Base-by-base conservation (phyloP, 2,797 vertebrate species). In the Hippopotamyrus pictus region DNA sequence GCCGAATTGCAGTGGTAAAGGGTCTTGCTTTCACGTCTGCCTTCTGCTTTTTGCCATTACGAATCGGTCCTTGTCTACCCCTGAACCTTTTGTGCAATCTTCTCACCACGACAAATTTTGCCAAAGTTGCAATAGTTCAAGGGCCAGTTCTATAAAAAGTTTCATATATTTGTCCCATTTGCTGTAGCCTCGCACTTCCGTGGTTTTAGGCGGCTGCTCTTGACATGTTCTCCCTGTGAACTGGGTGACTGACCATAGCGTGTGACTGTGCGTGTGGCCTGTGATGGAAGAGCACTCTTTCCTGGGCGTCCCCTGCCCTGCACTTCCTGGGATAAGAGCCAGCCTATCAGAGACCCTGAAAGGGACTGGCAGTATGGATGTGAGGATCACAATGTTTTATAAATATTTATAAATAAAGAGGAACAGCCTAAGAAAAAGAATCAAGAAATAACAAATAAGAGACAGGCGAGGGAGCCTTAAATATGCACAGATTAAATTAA, bases 71-170 rank as follows among this genome's bases (percentile, higher is more conserved):
- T 90, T 95, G 92, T 95, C 92, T 82, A 90, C 94, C 92, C 92
- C 92, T 93, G 94, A 93, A 93, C 94, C 94, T 95, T 95, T 91
- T 94, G 94, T 95, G 94, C 95, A 95, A 95, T 95, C 94, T 91
- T 93, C 95, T 94, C 89, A 90, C 94, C 93, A 87, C 53, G 79
- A 90, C 88, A 91, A 90, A 93, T 93, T 92, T 94, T 93, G 94
- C 93, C 83, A 88, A 90, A 22, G 89, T 88, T 79, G 46, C 82
- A 65, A 69, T 86, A 89, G 90, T 90, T 73, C 62, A 83, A 48
- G n/a, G 9, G n/a, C 46, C 82, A 22, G 6, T 29, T 84, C 46
- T 51, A 3, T 91, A 90, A 92, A 90, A 79, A 90, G 89, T 90
- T 93, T 91, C 93, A 94, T 92, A 92, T 91, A 93, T 93, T 89